Percentiles rank a stretch among this genome's conserved stretches.
These are phyloP conservation scores for Hyperoodon ampullatus DNA, from an alignment of 2,113 vertebrate genomes.

Conservation along the genomic window DNA sequence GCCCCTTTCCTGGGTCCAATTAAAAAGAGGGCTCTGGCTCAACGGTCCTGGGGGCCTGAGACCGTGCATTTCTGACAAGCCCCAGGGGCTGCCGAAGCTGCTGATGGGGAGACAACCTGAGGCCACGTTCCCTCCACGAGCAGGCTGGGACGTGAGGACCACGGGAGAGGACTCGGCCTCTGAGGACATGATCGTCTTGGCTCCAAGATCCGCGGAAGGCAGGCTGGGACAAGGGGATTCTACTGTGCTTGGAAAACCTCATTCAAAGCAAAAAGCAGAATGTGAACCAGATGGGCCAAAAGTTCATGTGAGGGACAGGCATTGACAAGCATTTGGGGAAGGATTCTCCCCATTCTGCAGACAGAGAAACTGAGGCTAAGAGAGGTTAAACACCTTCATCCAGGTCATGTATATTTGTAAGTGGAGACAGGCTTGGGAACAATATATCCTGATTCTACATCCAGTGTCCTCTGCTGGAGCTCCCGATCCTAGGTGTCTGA, in stretches of 20 bases:
- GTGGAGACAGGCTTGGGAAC: neutral
- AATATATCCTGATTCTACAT: neutral
- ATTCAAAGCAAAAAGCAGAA: neutral
- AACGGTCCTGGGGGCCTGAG: no score
- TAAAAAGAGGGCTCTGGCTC: neutral
- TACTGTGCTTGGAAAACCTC: neutral
- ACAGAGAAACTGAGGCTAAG: neutral
- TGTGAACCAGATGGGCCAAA: rapidly evolving
- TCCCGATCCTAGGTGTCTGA: neutral
- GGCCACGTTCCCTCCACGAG: neutral
- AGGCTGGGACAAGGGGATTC: no score
- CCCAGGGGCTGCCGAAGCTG: neutral
- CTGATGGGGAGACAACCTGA: neutral
- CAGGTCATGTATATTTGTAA: neutral
- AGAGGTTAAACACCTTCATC: neutral
- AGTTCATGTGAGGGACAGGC: neutral
- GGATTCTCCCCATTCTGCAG: neutral
- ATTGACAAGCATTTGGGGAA: neutral
- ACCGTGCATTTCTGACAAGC: neutral
- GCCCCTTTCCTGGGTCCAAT: rapidly evolving
- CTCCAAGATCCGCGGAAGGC: neutral
- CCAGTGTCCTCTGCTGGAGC: neutral
- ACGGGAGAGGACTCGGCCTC: neutral
- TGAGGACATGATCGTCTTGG: neutral
- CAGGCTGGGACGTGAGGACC: neutral